Evolutionary conservation across 1,140 invertebrate genomes (phyloP).

Genomic region (Laupala kohalensis): DNA sequence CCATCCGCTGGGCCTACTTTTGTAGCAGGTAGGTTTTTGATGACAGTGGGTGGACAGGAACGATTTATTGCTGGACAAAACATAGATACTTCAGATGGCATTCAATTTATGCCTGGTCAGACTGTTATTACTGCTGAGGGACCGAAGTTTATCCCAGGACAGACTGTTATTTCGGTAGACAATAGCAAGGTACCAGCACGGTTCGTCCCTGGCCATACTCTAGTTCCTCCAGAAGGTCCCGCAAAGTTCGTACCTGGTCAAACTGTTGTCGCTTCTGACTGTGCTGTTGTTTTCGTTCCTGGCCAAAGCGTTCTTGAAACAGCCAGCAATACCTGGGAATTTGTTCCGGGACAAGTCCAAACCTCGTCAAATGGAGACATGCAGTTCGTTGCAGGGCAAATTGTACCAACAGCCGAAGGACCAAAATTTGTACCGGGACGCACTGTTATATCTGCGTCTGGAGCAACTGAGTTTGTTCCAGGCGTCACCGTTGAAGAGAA

Average conservation of each 20-base stretch:
- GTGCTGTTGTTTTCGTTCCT: slow-evolving; percentile 38
- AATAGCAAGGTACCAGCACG: too few relatives aligned
- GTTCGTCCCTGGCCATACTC: slow-evolving; percentile 49
- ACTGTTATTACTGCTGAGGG: slow-evolving; percentile 41
- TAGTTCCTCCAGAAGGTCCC: slow-evolving; percentile 28
- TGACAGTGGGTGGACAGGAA: slow-evolving; percentile 46
- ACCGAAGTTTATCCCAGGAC: slow-evolving; percentile 54
- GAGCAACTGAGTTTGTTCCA: slow-evolving; percentile 38
- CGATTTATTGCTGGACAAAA: slow-evolving; percentile 44
- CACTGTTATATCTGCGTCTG: slow-evolving; percentile 32
- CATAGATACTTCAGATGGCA: slow-evolving; percentile 35
- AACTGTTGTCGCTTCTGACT: slow-evolving; percentile 44
- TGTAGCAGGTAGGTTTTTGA: slow-evolving; percentile 32
- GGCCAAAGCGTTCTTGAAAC: slow-evolving; percentile 47
- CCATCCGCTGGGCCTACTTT: slow-evolving; percentile 31
- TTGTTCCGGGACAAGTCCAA: background rate
- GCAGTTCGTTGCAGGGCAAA: slow-evolving; percentile 60
- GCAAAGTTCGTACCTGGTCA: slow-evolving; percentile 52
- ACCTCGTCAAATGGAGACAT: slow-evolving; percentile 16
- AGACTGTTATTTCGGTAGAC: slow-evolving; percentile 45
- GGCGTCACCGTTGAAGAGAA: slow-evolving; percentile 24
- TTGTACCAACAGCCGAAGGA: slow-evolving; percentile 37
- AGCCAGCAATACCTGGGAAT: slow-evolving; percentile 41
- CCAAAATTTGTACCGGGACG: slow-evolving; percentile 49
- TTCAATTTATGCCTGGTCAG: slow-evolving; percentile 20